Evolutionary conservation across 2,797 vertebrate genomes (phyloP).

Genomic region (Tachyglossus aculeatus): DNA sequence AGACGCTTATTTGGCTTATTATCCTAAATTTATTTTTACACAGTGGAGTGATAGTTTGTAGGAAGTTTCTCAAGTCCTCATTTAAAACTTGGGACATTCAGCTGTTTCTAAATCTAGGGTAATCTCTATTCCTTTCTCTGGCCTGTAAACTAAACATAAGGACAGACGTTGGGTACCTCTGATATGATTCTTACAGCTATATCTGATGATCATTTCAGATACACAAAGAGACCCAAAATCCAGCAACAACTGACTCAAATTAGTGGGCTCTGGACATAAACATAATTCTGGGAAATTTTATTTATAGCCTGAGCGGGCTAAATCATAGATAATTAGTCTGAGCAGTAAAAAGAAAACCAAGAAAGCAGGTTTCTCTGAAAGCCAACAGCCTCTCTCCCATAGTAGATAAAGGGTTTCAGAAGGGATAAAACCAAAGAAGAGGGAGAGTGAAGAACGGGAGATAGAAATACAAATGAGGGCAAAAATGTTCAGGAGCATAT

Average conservation of each 20-base stretch:
- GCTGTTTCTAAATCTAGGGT: background rate
- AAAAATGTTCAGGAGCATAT: no score
- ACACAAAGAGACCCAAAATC: background rate
- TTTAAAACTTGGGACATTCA: constrained; percentile 29
- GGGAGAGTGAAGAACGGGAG: no score
- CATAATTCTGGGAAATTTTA: constrained; percentile 4
- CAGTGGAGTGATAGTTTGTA: constrained; percentile 29
- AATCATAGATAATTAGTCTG: no score
- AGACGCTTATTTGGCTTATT: constrained; percentile 51
- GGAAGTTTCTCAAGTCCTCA: constrained; percentile 43
- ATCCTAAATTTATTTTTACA: constrained; percentile 40
- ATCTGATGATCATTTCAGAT: constrained; percentile 1
- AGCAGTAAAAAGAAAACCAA: no score
- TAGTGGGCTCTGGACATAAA: background rate
- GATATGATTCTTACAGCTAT: background rate
- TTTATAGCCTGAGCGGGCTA: no score
- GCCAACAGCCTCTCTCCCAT: no score
- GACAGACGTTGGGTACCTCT: constrained; percentile 27
- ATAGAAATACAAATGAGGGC: no score
- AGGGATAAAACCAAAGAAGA: no score
- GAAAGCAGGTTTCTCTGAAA: no score
- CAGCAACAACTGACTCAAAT: background rate
- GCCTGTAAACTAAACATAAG: constrained; percentile 26
- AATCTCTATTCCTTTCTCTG: background rate
- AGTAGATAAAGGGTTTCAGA: no score